phyloP scores from a whole-genome alignment of 2,797 vertebrate species.

The Poeciliopsis turneri region DNA sequence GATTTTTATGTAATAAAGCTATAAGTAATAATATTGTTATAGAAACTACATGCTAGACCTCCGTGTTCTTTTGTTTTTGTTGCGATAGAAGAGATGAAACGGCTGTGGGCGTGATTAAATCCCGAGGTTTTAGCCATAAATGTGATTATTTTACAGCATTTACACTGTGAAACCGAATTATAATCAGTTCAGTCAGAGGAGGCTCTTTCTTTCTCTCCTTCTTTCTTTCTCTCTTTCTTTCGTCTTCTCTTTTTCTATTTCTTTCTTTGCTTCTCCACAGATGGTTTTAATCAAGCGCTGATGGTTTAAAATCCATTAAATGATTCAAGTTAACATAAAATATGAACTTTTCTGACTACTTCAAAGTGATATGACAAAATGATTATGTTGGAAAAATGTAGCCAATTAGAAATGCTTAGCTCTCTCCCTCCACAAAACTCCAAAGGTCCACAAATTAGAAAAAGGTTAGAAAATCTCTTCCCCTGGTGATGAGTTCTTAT shows the following conservation, averaged over 20 bases:
- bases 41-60: background rate
- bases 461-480: background rate
- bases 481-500: background rate
- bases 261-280: background rate
- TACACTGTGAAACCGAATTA: background rate
- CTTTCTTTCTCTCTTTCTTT: background rate
- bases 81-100: background rate
- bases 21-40: background rate
- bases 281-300: background rate
- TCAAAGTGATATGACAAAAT: slow-evolving; percentile 1
- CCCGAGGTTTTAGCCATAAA: background rate
- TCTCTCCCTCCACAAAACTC: background rate
- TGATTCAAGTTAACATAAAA: background rate
- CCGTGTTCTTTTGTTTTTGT: background rate
- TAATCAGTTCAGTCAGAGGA: background rate
- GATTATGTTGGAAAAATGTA: background rate
- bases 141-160: background rate
- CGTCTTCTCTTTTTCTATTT: background rate
- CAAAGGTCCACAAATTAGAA: background rate
- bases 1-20: background rate
- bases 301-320: background rate
- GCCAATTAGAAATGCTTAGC: background rate
- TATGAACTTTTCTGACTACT: background rate
- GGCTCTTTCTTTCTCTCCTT: background rate
- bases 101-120: background rate